Conservation (phyloP, 2,888 invertebrate species). For the Drosophila acutilabella region DNA sequence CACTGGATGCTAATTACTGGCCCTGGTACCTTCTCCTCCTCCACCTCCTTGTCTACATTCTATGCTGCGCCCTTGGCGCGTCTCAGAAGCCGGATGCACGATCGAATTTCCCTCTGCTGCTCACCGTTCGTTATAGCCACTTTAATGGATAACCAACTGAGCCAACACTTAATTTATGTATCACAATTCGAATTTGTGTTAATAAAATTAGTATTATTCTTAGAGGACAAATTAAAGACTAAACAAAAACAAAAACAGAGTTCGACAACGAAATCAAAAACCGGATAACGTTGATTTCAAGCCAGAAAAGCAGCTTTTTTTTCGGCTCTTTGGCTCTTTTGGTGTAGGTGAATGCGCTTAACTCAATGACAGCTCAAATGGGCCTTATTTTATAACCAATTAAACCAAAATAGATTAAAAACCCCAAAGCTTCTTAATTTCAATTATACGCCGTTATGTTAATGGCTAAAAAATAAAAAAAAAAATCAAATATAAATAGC, state of each 20-base stretch:
- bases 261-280: neutral
- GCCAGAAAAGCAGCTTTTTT: constrained; percentile 44
- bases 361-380: constrained; percentile 47
- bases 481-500: constrained; percentile 6
- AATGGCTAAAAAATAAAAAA: neutral
- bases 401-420: constrained; percentile 6
- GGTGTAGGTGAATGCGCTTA: constrained; percentile 35
- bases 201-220: constrained; percentile 62
- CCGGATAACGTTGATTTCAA: constrained; percentile 26
- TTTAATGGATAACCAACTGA: constrained; percentile 6
- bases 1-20: constrained; percentile 42
- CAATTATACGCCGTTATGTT: constrained; percentile 15
- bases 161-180: constrained; percentile 61
- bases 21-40: neutral
- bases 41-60: neutral
- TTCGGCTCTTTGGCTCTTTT: constrained; percentile 27
- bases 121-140: too few relatives aligned
- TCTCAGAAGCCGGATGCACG: constrained; percentile 58
- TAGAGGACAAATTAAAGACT: constrained; percentile 58
- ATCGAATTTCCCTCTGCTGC: neutral
- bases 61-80: constrained; percentile 43
- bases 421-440: neutral
- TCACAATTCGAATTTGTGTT: constrained; percentile 55
- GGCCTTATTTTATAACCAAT: constrained; percentile 17
- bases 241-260: constrained; percentile 11